Evolutionary conservation across 2,888 invertebrate genomes (phyloP).

Genomic region (Uropetala carovei): DNA sequence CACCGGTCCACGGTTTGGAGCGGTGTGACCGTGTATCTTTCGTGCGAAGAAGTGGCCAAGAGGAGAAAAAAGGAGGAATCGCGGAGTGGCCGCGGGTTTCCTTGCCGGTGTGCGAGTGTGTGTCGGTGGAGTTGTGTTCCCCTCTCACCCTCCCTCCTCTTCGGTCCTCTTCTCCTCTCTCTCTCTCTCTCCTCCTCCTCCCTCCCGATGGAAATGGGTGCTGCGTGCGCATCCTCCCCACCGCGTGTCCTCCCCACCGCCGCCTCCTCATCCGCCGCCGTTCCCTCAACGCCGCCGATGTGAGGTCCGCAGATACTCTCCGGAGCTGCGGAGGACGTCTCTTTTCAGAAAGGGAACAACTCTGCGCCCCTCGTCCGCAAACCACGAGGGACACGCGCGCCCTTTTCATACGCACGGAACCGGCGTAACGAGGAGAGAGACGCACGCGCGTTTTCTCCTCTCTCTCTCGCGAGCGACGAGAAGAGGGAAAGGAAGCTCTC

Average conservation of each 20-base stretch:
- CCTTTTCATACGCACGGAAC: neutral
- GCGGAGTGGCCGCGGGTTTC: constrained; percentile 38
- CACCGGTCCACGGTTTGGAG: constrained; percentile 13
- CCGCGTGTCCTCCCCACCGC: neutral
- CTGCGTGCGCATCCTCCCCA: constrained; percentile 62
- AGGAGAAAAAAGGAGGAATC: neutral
- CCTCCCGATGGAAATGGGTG: neutral
- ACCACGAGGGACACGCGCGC: constrained; percentile 46
- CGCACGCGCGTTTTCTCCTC: neutral
- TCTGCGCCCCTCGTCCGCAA: neutral
- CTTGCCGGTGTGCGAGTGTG: constrained; percentile 45
- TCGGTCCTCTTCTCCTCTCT: neutral
- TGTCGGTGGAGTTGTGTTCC: neutral
- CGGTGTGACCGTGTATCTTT: neutral
- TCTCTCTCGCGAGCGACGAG: neutral
- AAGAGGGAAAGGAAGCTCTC: neutral
- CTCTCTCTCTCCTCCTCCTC: neutral
- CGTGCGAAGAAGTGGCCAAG: neutral
- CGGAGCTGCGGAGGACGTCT: constrained; percentile 56
- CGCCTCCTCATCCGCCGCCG: neutral
- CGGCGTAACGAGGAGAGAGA: neutral
- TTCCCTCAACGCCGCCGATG: neutral
- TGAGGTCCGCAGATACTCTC: constrained; percentile 45
- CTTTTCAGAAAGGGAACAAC: neutral
- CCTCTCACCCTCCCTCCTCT: neutral